A percentile compares a stretch with the other conserved stretches of the same genome.
These are phyloP conservation scores for Zenarchopterus dispar DNA, from an alignment of 2,797 vertebrate genomes.

Conservation along the genomic window DNA sequence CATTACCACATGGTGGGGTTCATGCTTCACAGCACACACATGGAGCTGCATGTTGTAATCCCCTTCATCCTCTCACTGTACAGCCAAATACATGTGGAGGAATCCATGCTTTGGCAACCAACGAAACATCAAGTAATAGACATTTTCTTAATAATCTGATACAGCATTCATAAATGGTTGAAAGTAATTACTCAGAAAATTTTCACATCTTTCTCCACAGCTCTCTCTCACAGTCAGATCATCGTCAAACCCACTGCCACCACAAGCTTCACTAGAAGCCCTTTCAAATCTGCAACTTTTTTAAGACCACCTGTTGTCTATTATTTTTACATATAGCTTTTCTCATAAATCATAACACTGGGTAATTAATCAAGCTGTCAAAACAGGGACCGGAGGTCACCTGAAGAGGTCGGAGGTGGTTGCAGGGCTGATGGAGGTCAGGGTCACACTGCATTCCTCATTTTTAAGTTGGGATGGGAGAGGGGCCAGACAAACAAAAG, in stretches of 20 bases:
- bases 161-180: constrained; percentile 71
- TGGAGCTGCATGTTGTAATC: constrained; percentile 79
- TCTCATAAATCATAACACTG: constrained; percentile 99
- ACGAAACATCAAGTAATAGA: constrained; percentile 68
- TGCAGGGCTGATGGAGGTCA: constrained; percentile 97
- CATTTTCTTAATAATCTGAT: constrained; percentile 78
- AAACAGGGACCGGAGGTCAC: constrained; percentile 95
- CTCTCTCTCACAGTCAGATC: constrained; percentile 38
- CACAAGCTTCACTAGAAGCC: constrained; percentile 61
- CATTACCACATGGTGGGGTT: constrained; percentile 78
- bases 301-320: constrained; percentile 99
- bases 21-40: constrained; percentile 78
- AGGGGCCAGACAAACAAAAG: constrained; percentile 94
- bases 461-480: constrained; percentile 99
- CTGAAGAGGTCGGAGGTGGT: constrained; percentile 94
- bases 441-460: constrained; percentile 99
- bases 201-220: constrained; percentile 64
- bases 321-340: constrained; percentile 99
- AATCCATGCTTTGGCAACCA: constrained; percentile 66
- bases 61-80: constrained; percentile 71
- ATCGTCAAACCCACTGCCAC: constrained; percentile 60
- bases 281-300: constrained; percentile 73
- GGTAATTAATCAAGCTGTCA: constrained; percentile 99
- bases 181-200: constrained; percentile 77
- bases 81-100: constrained; percentile 57